Conservation (phyloP, 2,113 vertebrate genomes). For the Thomomys bottae region DNA sequence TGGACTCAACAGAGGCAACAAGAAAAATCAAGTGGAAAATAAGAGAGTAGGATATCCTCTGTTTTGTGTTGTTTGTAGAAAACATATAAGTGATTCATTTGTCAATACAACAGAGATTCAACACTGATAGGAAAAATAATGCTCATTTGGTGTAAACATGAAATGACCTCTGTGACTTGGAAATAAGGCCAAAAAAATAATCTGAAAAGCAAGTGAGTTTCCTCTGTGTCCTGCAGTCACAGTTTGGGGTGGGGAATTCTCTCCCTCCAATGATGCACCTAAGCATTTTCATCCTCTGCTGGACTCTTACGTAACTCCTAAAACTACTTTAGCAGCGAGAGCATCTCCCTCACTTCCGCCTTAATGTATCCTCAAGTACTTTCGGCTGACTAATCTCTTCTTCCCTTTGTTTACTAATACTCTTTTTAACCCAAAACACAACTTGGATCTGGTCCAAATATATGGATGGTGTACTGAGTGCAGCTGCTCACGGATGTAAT, state of each 20-base stretch:
- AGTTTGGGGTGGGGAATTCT: not conserved
- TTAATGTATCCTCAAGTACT: not conserved
- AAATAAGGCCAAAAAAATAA: not conserved
- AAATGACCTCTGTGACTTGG: not conserved
- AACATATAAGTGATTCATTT: not conserved
- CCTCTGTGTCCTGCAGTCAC: not conserved
- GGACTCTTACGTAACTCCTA: not conserved
- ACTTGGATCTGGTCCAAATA: not conserved
- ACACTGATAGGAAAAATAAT: not conserved
- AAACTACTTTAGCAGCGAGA: not conserved
- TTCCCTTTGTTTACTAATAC: not conserved
- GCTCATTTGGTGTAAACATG: not conserved
- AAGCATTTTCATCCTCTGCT: not conserved
- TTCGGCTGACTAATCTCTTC: not conserved
- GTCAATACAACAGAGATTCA: not conserved
- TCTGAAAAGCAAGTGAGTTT: not conserved
- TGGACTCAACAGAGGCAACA: not conserved
- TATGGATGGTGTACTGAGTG: not conserved
- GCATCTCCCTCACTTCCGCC: not conserved
- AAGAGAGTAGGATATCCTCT: not conserved
- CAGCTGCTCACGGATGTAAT: too few species aligned
- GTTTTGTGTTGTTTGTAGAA: not conserved
- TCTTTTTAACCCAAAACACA: not conserved
- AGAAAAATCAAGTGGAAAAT: not conserved
- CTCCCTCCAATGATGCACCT: not conserved